Base-by-base conservation (phyloP, 2,797 vertebrate species). In the Oceanodroma leucorhoa region DNA sequence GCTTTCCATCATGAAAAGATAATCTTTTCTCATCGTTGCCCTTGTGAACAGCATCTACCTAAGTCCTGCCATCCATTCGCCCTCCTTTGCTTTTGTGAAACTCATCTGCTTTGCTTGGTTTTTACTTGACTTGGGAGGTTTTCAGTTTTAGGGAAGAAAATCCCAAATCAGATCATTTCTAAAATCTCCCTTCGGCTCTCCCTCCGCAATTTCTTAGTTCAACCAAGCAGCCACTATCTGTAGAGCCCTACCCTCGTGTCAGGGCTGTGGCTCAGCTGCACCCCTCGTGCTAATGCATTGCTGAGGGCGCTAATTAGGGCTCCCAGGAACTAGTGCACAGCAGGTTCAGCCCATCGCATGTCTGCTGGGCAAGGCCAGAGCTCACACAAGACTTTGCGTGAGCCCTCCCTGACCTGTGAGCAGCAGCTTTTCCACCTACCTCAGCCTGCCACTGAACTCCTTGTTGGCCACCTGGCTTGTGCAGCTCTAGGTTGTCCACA, bases 231-330 rank as follows among this genome's bases (percentile, higher is more conserved):
- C 34, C 23, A 1, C 57, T 32, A 2, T 9, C 30, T 5, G 19
- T 3, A 64, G 38, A 62, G 30, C 45, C 50, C 18, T 2, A 4
- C 38, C 32, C 58, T 5, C 5, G 5, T 0, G 36, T 29, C 53
- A 7, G 79, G 72, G 32, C 54, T 10, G 17, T 21, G 91, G 82
- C 91, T 96, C 92, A 94, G 96, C 92, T 94, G 87, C 87, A 73
- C 64, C 55, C 67, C 60, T 22, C 11, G 1, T 51, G 85, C 54
- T 85, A 91, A 85, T 73, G 76, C 75, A 54, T 23, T 3, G 21
- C 85, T 55, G 30, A 86, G 90, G 93, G 79, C 40, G 2, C 57
- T 83, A 83, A 43, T 20, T 34, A 61, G 55, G 71, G 58, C 78
- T 78, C 19, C 69, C 67, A 62, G 58, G 57, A 46, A 3, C 8